phyloP scores from a whole-genome alignment of 2,113 vertebrate species.

The Lethenteron camtschaticum region DNA sequence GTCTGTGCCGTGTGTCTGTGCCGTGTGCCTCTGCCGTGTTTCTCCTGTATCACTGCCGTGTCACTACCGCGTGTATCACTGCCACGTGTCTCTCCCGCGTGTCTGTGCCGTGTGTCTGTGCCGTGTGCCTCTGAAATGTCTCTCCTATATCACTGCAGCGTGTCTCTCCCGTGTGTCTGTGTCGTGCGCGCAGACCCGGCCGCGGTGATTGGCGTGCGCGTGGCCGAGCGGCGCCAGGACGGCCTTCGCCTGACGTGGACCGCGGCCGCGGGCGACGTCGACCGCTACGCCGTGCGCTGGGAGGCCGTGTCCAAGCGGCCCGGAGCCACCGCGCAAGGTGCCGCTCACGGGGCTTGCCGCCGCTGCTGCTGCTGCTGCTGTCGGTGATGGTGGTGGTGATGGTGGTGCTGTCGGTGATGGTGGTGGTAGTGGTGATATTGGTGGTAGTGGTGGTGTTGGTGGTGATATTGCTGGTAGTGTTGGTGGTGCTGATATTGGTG shows the following conservation, averaged over 20 bases:
- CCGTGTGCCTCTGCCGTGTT: background rate
- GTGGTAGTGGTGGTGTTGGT: no score
- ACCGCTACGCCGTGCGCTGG: constrained; percentile 36
- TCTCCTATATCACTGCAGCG: constrained; percentile 10
- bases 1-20: constrained; percentile 7
- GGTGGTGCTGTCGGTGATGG: no score
- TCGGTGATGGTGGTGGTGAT: no score
- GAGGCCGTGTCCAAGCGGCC: no score
- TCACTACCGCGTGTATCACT: constrained; percentile 8
- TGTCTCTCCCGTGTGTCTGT: constrained; percentile 12
- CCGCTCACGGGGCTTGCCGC: no score
- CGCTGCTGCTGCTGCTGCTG: no score
- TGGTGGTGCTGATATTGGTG: background rate
- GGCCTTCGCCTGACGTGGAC: constrained; percentile 49
- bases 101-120: background rate
- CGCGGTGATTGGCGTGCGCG: constrained; percentile 34
- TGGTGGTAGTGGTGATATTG: no score
- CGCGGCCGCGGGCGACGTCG: constrained; percentile 46
- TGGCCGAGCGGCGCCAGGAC: constrained; percentile 37
- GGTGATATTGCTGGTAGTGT: no score
- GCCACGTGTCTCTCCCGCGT: background rate
- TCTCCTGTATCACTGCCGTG: constrained; percentile 1
- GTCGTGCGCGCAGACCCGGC: constrained; percentile 40
- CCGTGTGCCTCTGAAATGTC: background rate
- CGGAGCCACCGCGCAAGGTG: no score